A percentile compares a stretch with the other conserved stretches of the same genome.
phyloP scores from a whole-genome alignment of 2,113 vertebrate genomes.

The Lanius ludovicianus region DNA sequence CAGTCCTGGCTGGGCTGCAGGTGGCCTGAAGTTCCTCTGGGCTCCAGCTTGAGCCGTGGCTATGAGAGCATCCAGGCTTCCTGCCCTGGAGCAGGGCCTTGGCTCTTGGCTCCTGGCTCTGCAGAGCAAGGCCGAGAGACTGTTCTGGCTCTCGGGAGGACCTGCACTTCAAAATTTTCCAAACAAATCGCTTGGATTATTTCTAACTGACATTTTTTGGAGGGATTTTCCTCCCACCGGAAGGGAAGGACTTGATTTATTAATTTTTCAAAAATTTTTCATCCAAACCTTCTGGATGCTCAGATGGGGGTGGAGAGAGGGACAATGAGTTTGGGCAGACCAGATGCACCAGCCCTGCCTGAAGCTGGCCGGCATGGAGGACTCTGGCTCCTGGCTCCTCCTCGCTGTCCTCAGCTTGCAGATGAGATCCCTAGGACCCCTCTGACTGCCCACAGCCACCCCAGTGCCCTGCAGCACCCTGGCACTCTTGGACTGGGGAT shows the following conservation, averaged over 20 bases:
- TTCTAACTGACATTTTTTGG: slow-evolving; percentile 43
- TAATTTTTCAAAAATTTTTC: not conserved
- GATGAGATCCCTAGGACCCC: not conserved
- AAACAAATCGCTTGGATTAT: slow-evolving; percentile 45
- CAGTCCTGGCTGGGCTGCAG: not conserved
- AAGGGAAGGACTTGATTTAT: slow-evolving; percentile 1
- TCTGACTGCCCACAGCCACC: not conserved
- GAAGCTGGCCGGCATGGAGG: not conserved
- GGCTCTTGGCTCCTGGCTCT: not conserved
- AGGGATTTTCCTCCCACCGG: not conserved
- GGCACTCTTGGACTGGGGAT: not conserved
- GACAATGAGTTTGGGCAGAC: not conserved
- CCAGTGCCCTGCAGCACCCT: not conserved
- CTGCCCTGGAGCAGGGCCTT: not conserved
- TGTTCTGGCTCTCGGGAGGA: not conserved
- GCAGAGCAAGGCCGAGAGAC: not conserved
- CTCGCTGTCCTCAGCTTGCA: not conserved
- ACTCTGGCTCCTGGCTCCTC: not conserved
- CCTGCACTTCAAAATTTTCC: slow-evolving; percentile 18
- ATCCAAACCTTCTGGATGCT: not conserved
- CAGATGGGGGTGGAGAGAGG: not conserved
- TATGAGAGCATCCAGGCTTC: not conserved
- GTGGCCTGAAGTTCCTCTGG: not conserved
- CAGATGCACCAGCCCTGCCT: not conserved
- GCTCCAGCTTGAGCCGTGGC: not conserved